Base-by-base conservation (phyloP, 2,888 invertebrate genomes). In the Panzeria rudis region DNA sequence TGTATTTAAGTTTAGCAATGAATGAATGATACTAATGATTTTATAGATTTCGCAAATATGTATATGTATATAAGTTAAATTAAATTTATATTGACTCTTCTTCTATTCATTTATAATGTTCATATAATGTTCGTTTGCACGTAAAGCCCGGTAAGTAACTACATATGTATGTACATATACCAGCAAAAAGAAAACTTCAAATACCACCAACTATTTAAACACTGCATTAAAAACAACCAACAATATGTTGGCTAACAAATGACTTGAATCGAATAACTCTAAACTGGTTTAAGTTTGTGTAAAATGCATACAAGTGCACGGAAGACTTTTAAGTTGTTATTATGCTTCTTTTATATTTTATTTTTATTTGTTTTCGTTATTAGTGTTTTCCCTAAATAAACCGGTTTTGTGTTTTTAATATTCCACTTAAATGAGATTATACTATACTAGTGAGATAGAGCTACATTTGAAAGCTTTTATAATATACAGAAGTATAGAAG, bases 271-370 rank as follows among this genome's bases (percentile, higher is more conserved):
- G 17, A 47, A 52, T 66, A 73, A 68, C 17, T 41, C 20, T 52
- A 76, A 80, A 80, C 84, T 35, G 62, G 83, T 83, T 76, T 76
- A 56, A 47, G 15, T 41, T 64, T 73, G 23, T 69, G 50, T 54
- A 52, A 72, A 66, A 54, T 71, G 64, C 56, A 80, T 52, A 59
- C 73, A 41, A 80, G 11, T 61, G 76, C 52, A 68, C 20, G 47
- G 25, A 72, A 72, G 72, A 71, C 72, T 52, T 61, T 76, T 32
- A 64, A 69, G 54, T 71, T 64, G 9, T 66, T 41, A 6, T 15
- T 54, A 20, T 62, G 29, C 61, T 47, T 50, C 32, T 52, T 62
- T 61, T 15, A 15, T 44, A 15, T 1, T 13, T 64, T 54, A 41
- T 62, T 66, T n/a, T 61, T 71, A 29, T 59, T 82, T 75, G 38